phyloP scores from a whole-genome alignment of 1,140 invertebrate species.

The Papilio xuthus region DNA sequence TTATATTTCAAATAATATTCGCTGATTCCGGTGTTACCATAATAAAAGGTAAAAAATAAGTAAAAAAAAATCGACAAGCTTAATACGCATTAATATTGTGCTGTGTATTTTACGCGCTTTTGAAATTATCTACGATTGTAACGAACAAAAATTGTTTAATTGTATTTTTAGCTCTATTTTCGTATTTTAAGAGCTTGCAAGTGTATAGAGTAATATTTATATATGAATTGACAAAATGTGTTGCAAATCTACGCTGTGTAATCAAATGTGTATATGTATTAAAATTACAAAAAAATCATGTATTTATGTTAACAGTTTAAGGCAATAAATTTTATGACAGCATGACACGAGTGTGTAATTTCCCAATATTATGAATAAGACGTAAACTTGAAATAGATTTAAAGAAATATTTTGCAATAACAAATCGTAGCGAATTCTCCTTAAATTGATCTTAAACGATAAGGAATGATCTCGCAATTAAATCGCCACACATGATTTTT shows the following conservation, averaged over 20 bases:
- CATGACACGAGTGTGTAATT: slow-evolving; percentile 7
- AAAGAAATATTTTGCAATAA: too few species aligned
- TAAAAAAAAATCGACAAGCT: not conserved
- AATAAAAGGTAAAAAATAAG: not conserved
- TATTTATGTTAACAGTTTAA: slow-evolving; percentile 27
- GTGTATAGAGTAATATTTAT: not conserved
- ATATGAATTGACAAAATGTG: not conserved
- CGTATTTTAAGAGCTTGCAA: not conserved
- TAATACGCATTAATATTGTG: not conserved
- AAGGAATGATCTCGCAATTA: too few species aligned
- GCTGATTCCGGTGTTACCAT: not conserved
- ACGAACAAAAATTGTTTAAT: not conserved
- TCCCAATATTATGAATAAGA: not conserved
- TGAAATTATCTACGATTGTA: not conserved
- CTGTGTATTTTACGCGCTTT: not conserved
- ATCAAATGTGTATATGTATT: slow-evolving; percentile 7
- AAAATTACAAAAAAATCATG: slow-evolving; percentile 18
- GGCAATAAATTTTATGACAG: slow-evolving; percentile 28
- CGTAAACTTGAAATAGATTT: not conserved
- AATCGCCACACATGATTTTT: too few species aligned
- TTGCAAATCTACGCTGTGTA: slow-evolving; percentile 12
- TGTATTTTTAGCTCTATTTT: not conserved
- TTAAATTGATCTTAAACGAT: too few species aligned
- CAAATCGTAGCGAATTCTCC: too few species aligned
- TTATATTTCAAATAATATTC: not conserved